A percentile compares a stretch with the other conserved stretches of the same genome.
phyloP scores from a whole-genome alignment of 2,797 vertebrate genomes.

The Malurus leucopterus region DNA sequence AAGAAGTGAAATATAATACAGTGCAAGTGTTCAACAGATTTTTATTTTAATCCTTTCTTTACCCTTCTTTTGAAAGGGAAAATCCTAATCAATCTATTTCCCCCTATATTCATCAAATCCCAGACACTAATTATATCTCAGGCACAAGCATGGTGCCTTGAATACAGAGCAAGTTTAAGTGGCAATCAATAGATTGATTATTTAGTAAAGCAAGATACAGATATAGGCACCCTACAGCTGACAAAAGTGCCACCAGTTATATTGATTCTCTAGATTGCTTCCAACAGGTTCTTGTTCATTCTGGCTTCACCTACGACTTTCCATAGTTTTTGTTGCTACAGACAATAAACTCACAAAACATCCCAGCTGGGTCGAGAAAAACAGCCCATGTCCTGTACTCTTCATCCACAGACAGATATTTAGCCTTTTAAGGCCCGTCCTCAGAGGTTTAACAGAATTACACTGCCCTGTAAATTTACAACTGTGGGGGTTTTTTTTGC shows the following conservation, averaged over 20 bases:
- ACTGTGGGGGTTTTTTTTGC: not conserved
- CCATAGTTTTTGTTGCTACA: not conserved
- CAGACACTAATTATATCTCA: not conserved
- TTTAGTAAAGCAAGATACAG: not conserved
- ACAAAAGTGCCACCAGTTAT: not conserved
- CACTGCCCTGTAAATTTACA: not conserved
- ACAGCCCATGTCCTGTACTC: not conserved
- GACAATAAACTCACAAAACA: not conserved
- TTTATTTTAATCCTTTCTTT: not conserved
- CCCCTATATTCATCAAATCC: not conserved
- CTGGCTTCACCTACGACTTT: not conserved
- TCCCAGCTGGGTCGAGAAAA: not conserved
- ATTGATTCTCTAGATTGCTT: not conserved
- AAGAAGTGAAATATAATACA: not conserved
- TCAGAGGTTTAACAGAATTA: not conserved
- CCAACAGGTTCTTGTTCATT: not conserved
- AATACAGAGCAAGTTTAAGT: not conserved
- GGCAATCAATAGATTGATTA: not conserved
- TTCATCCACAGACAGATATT: conserved; percentile 6
- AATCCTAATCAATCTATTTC: not conserved
- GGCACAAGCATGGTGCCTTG: not conserved
- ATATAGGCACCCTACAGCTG: not conserved
- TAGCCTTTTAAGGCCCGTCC: not conserved
- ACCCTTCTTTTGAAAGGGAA: not conserved
- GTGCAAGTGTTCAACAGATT: not conserved